Evolutionary conservation across 2,797 vertebrate genomes (phyloP), one percentile per base, ranked within the genome.

Genomic region (Syncerus caffer): DNA sequence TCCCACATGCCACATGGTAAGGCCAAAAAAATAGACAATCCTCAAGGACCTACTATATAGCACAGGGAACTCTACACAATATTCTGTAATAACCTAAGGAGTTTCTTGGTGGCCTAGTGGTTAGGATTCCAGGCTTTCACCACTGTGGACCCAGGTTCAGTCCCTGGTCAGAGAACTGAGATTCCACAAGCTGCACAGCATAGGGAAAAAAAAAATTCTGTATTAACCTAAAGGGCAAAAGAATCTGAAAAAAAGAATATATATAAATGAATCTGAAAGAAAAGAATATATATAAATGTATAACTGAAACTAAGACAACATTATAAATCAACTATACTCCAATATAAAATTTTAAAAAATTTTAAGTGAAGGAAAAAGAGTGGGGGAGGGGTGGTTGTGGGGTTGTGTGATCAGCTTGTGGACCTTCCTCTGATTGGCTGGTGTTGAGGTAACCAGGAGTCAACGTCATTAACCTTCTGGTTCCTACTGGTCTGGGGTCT

Each of bases 161-260:
- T 76, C 71, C 23, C 38, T 15, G 21, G 7, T 47, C 42, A 47
- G 74, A 27, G 74, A 47, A 78, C 4, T 47, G 42, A 29, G 42
- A 78, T 47, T 16, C 42, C 14, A 16, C 4, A 47, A 47, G 74
- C 42, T 45, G 25, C 74, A 78, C 42, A 78, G 7, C 21, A 14
- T 1, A 4, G 34, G 5, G 11, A n/a, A 0, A 2, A 4, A 42
- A 42, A 7, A 74, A 45, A 76, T 1, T 9, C 74, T 78, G 74
- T 45, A 47, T 16, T 64, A 64, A 64, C 62, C 62, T n/a, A 64
- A 64, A 64, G 25, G 42, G 25, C 42, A 29, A 47, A 47, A 47
- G 4, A 78, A 47, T 78, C 25, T 16, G 74, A 29, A 45, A 78
- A 38, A 78, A 34, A 34, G 34, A 34, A 8, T 78, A 29, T 5